Evolutionary conservation across 2,113 vertebrate species (phyloP).

Genomic region (Talpa occidentalis): DNA sequence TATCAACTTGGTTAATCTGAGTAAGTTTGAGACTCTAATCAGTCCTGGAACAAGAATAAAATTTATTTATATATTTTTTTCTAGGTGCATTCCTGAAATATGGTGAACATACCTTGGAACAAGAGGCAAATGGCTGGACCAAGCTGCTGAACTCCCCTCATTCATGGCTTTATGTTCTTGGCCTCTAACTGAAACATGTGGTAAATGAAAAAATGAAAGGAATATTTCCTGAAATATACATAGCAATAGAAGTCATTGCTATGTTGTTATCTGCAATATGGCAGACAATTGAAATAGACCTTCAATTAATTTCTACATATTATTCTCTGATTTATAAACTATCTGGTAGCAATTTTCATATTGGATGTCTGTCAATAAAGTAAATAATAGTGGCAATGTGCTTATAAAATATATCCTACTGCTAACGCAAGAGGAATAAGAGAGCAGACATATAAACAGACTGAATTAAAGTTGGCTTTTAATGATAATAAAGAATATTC

Average conservation of each 20-base stretch:
- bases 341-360: background rate
- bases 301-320: background rate
- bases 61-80: background rate
- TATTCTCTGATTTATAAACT: conserved; percentile 14
- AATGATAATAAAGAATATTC: background rate
- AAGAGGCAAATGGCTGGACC: background rate
- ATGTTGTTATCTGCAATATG: background rate
- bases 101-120: too few species aligned
- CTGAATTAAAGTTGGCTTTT: background rate
- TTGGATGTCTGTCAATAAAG: background rate
- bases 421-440: background rate
- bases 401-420: background rate
- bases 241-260: background rate
- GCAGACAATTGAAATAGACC: background rate
- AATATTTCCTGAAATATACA: background rate
- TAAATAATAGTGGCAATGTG: background rate
- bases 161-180: background rate
- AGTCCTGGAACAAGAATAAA: background rate
- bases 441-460: background rate
- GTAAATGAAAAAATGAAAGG: background rate
- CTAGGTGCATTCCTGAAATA: background rate
- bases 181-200: background rate
- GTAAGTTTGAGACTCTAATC: background rate
- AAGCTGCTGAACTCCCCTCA: background rate
- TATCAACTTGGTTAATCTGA: background rate